Percentiles rank a stretch among this genome's conserved stretches.
phyloP scores from a whole-genome alignment of 2,888 invertebrate species.

The Chydorus sphaericus region DNA sequence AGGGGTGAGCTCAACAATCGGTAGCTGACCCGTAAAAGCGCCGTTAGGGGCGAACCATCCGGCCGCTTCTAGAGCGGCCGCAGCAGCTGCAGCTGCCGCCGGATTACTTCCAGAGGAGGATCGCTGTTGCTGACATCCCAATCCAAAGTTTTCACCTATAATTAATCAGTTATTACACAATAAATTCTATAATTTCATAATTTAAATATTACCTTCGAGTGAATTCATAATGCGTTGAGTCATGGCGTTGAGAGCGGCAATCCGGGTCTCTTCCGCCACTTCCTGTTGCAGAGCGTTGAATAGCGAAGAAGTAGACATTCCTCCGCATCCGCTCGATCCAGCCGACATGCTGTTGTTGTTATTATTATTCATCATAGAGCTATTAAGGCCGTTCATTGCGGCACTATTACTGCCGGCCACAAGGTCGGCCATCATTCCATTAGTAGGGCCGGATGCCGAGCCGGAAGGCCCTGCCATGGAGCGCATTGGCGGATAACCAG shows the following conservation, averaged over 20 bases:
- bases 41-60: background rate
- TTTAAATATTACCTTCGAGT: slow-evolving; percentile 10
- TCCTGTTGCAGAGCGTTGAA: slow-evolving; percentile 10
- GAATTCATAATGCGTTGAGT: slow-evolving; percentile 12
- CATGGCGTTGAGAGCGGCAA: slow-evolving; percentile 14
- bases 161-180: no score
- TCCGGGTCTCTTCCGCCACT: slow-evolving; percentile 14
- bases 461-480: slow-evolving; percentile 3
- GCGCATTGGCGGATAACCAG: background rate
- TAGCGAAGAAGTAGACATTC: slow-evolving; percentile 5
- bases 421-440: background rate
- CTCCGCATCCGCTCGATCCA: background rate
- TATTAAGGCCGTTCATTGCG: background rate
- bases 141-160: slow-evolving; percentile 1
- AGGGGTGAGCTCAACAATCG: background rate
- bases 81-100: background rate
- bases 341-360: background rate
- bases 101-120: background rate
- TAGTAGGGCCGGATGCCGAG: background rate
- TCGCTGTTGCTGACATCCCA: background rate
- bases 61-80: background rate
- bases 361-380: background rate
- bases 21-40: background rate
- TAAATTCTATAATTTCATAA: no score
- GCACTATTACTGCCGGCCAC: background rate